A percentile compares a stretch with the other conserved stretches of the same genome.
Evolutionary conservation across 2,797 vertebrate species (phyloP).

Genomic region (Phaenicophaeus curvirostris): DNA sequence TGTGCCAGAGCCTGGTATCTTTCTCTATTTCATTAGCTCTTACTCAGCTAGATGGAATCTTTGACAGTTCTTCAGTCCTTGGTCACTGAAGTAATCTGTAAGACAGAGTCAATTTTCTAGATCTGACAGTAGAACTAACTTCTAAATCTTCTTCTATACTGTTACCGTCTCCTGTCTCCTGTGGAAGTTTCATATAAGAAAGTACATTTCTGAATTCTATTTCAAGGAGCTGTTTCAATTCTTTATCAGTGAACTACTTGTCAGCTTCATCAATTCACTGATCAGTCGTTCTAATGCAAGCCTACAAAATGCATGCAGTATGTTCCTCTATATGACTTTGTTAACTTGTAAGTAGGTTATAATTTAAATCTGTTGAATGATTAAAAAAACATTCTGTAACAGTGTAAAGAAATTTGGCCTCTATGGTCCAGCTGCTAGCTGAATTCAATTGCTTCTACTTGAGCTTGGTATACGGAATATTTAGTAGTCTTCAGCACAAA

Average conservation of each 20-base stretch:
- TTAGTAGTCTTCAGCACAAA: constrained; percentile 10
- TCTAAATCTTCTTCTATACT: constrained; percentile 68
- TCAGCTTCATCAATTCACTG: not conserved
- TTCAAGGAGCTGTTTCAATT: not conserved
- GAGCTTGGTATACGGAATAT: constrained; percentile 12
- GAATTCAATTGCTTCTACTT: constrained; percentile 16
- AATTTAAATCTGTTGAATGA: constrained; percentile 19
- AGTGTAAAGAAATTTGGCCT: not conserved
- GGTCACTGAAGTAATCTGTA: constrained; percentile 73
- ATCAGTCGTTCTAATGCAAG: not conserved
- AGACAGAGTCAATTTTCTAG: constrained; percentile 76
- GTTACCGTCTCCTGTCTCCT: constrained; percentile 46
- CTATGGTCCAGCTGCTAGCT: not conserved
- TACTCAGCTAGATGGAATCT: not conserved
- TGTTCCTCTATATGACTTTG: not conserved
- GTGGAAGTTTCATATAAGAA: constrained; percentile 72
- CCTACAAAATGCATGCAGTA: not conserved
- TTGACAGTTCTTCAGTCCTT: constrained; percentile 71
- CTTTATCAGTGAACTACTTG: constrained; percentile 2
- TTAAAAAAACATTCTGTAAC: not conserved
- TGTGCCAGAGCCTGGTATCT: not conserved
- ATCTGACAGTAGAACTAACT: constrained; percentile 73
- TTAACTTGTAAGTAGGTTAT: not conserved
- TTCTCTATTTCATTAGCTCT: not conserved
- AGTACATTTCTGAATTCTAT: not conserved